These are phyloP conservation scores for Excalfactoria chinensis DNA, from an alignment of 2,113 vertebrate species.

Conservation along the genomic window DNA sequence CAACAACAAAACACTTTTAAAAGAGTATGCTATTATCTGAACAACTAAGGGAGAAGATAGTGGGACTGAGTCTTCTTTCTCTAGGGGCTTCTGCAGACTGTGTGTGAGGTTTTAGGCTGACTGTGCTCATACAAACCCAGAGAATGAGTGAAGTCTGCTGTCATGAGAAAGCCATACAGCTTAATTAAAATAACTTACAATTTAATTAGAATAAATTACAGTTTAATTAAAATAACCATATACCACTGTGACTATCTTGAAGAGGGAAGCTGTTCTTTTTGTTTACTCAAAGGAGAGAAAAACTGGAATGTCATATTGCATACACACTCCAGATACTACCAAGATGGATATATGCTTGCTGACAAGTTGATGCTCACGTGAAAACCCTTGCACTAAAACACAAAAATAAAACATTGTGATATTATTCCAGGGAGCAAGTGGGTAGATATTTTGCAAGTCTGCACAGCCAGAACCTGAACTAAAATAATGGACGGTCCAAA, in stretches of 20 bases:
- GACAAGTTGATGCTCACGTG: not conserved
- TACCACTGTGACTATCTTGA: not conserved
- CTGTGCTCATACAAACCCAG: not conserved
- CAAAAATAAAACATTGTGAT: not conserved
- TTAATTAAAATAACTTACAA: slow-evolving; percentile 29
- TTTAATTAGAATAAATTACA: slow-evolving; percentile 23
- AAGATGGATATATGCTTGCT: not conserved
- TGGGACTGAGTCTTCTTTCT: not conserved
- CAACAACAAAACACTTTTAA: not conserved
- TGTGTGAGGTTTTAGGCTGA: not conserved
- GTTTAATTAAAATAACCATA: slow-evolving; percentile 27
- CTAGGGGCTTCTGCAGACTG: not conserved
- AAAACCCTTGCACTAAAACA: not conserved
- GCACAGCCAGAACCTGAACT: not conserved
- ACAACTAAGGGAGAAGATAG: not conserved
- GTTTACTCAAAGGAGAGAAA: not conserved
- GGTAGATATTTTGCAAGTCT: not conserved
- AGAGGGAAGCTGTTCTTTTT: not conserved
- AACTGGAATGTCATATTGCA: not conserved
- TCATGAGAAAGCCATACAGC: not conserved
- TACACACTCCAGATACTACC: not conserved
- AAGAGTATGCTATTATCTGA: not conserved
- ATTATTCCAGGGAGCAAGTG: not conserved
- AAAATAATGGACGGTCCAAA: not conserved
- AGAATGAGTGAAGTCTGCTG: not conserved